Evolutionary conservation across 2,797 vertebrate genomes (phyloP), one percentile per base, ranked within the genome.

Genomic region (Rhinogobio ventralis): DNA sequence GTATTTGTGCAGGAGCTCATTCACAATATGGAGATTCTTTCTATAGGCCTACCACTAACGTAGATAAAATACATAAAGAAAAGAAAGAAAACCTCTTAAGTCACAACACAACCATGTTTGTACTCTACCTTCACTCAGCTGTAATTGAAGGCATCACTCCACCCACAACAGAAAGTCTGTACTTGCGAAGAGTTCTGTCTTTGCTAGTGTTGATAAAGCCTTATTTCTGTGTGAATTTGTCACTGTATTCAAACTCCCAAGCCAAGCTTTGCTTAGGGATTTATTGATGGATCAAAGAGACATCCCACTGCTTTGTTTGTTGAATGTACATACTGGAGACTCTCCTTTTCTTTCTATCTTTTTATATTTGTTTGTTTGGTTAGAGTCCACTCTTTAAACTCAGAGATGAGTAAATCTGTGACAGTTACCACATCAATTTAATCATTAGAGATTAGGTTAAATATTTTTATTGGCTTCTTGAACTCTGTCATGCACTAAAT

Each of bases 201-300:
- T 87, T 80, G 75, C 53, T 42, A 67, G 55, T 55, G 36, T 53
- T 67, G 77, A 87, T 81, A 33, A 81, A 80, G 69, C 87, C 67
- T 82, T 84, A 46, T 84, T 77, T 89, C 53, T 80, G 51, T 73
- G 77, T 55, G 60, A 82, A 85, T 88, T 60, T 84, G 55, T 86
- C 79, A 79, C 33, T 68, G 89, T 93, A 82, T 90, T 90, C 84
- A 82, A 86, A 92, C 90, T 92, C 91, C 92, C 90, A 91, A 90
- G 90, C 91, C 84, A 30, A 92, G 90, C 89, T 94, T 93, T 93
- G 94, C 94, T 94, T 93, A 93, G 90, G 90, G 92, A 89, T n/a
- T n/a, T n/a, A n/a, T 89, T 87, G 92, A 92, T 89, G 94, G 94
- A 96, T 96, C 94, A 95, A 94, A 95, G 94, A 74, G 85, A 81